Conservation (phyloP, 2,888 invertebrate genomes). For the Chalcis sispes region DNA sequence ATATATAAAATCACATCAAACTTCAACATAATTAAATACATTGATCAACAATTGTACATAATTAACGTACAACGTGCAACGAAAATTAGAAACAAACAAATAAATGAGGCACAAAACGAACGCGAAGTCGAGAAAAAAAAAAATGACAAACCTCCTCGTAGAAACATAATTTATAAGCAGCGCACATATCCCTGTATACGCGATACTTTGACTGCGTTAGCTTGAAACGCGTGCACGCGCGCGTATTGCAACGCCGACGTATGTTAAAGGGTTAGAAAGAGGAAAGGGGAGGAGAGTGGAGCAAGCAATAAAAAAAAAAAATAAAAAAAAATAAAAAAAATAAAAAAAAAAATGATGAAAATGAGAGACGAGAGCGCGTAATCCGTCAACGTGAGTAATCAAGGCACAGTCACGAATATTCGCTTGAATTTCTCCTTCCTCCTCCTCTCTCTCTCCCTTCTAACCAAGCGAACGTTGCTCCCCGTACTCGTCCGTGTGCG, state of each 20-base stretch:
- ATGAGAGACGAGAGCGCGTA: conserved; percentile 30
- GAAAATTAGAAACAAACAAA: not conserved
- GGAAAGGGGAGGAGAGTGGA: not conserved
- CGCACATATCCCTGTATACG: not conserved
- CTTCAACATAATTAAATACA: no score
- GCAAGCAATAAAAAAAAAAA: not conserved
- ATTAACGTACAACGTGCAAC: not conserved
- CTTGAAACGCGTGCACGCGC: conserved; percentile 5
- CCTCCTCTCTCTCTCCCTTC: no score
- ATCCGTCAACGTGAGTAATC: conserved; percentile 35
- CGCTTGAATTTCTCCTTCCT: conserved; percentile 12
- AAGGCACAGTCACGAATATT: conserved; percentile 27
- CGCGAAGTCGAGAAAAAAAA: not conserved
- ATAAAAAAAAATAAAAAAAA: not conserved
- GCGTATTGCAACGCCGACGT: not conserved
- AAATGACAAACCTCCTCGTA: conserved; percentile 3
- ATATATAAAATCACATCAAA: no score
- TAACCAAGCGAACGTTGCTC: no score
- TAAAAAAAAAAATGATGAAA: conserved; percentile 16
- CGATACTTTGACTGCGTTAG: conserved; percentile 27
- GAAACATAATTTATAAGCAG: conserved; percentile 11
- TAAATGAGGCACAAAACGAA: not conserved
- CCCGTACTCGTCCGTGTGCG: not conserved
- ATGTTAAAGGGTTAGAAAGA: no score
- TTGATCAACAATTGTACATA: no score